Base-by-base conservation (phyloP, 2,888 invertebrate species). In the Lumbricus terrestris region DNA sequence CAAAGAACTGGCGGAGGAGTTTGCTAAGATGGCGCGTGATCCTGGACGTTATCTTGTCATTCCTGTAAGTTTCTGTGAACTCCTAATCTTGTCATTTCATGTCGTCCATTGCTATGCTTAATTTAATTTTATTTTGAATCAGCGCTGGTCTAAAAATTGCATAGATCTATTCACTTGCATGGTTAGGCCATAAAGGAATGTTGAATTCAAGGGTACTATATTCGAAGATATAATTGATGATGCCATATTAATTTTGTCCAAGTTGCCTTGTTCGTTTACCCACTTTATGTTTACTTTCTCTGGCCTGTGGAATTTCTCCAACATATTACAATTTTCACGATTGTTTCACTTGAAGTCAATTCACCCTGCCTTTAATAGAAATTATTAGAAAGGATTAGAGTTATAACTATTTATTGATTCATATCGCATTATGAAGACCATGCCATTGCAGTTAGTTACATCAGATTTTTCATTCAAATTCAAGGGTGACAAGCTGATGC, bases 1-100 rank as follows among this genome's bases (percentile, higher is more conserved):
- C 95, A 97, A 97, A 93, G 97, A 98, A 94, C 96, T 99, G 88
- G 97, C 97, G 0, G 97, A 98, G 90, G 97, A 97, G 89, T 99
- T 99, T 95, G 97, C 97, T 0, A 98, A 98, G 94, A 99, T 98
- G 97, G 97, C 98, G 0, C 96, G 97, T 90, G 99, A 99, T 95
- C 99, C 99, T 6, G 98, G 98, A 35, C 96, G 99, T 88, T 99
- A 98, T 95, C 96, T 99, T 92, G 98, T 97, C 90, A 98, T 99
- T 93, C 93, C 93, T 92, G 95, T 94, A 92, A 90, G 90, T 69
- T 69, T 11, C n/a, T 69, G 69, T 69, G 69, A 69, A 1, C 29
- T 29, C 29, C 29, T 54, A 37, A 29, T 54, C 54, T 54, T 29
- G 54, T 54, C 54, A 54, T 54, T 54, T 8, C 54, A n/a, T n/a